These are phyloP conservation scores for Temnothorax unifasciatus DNA, from an alignment of 2,888 invertebrate genomes.

Conservation along the genomic window DNA sequence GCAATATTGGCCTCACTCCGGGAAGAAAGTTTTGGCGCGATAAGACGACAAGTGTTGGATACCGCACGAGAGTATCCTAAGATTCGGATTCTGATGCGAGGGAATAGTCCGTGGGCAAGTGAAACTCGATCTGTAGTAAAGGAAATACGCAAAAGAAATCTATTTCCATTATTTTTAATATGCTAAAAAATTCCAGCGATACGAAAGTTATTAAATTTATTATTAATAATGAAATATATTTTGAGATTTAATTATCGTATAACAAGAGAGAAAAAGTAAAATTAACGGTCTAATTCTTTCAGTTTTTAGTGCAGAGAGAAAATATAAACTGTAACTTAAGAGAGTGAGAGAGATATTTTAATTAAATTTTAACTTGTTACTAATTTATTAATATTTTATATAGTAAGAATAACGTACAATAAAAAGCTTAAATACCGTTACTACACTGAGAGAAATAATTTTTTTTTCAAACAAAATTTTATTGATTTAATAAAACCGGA, in stretches of 20 bases:
- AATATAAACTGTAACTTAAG: neutral
- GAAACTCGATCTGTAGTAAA: slow-evolving; percentile 28
- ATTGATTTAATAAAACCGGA: too few relatives aligned
- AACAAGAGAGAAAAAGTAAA: neutral
- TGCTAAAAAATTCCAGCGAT: neutral
- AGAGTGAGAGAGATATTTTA: neutral
- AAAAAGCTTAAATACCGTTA: neutral
- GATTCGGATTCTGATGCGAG: slow-evolving; percentile 26
- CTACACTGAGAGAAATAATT: too few relatives aligned
- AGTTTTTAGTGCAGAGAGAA: neutral
- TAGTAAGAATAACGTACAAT: neutral
- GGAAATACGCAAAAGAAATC: slow-evolving; percentile 12
- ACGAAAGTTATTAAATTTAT: neutral
- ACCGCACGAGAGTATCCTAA: slow-evolving; percentile 31
- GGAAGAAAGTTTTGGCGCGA: slow-evolving; percentile 74
- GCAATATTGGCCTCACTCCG: slow-evolving; percentile 71
- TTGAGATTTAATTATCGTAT: neutral
- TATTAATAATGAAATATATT: neutral
- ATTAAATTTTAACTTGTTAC: neutral
- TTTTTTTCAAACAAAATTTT: too few relatives aligned
- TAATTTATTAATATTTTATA: neutral
- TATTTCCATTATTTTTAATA: slow-evolving; percentile 11
- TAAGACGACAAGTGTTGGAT: slow-evolving; percentile 72
- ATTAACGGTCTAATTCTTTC: neutral
- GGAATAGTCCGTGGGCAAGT: neutral